Evolutionary conservation across 2,797 vertebrate genomes (phyloP), one percentile per base, ranked within the genome.

Genomic region (Anniella stebbinsi): DNA sequence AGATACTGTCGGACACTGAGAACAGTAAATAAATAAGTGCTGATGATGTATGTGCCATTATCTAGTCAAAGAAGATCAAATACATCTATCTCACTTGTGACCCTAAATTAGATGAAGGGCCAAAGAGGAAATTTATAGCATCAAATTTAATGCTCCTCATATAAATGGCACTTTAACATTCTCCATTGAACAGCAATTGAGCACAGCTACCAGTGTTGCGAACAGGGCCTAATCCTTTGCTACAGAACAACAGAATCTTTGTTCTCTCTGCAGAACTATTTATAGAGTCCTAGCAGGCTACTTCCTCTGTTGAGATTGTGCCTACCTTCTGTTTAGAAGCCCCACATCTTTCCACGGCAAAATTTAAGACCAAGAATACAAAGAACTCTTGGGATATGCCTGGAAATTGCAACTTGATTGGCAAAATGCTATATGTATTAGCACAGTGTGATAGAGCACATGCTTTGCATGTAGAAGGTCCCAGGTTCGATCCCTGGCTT

Each of bases 161-260:
- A 90, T 80, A 88, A 93, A 92, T 89, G 86, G 91, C 89, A 92
- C 91, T 89, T 95, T 90, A 94, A 91, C 70, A 28, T 88, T 93
- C 93, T 92, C 69, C 90, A 91, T 90, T 92, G 92, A 94, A 92
- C 92, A 96, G 95, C 96, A 97, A 96, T 91, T 91, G 94, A 90
- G 86, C 89, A 95, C 93, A 96, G 96, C 96, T 94, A 94, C 87
- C 93, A 95, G 93, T 88, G 95, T 87, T 95, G 92, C 91, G 91
- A 97, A 95, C 94, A 87, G 90, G 84, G 93, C 88, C 95, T 97
- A 95, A 97, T 96, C 96, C 96, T 97, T 95, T 94, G 76, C 85
- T 87, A 93, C 36, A 84, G 92, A 91, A 97, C 97, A 97, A 97
- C 73, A 93, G 75, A 95, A 94, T 93, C 94, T 94, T 97, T 97